phyloP scores from a whole-genome alignment of 2,113 vertebrate species.

The Mirza zaza region DNA sequence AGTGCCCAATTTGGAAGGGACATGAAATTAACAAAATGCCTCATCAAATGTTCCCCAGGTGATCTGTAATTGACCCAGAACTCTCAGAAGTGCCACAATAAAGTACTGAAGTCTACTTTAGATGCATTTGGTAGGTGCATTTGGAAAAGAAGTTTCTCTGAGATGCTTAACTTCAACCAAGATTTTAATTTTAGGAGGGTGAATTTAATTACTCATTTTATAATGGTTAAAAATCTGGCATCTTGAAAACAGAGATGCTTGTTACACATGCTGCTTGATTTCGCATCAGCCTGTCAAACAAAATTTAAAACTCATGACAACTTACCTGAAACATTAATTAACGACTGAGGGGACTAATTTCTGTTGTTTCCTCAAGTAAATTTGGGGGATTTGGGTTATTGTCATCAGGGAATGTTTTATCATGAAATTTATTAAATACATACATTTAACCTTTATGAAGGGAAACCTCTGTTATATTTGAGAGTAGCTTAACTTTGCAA shows the following conservation, averaged over 20 bases:
- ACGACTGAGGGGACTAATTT: neutral
- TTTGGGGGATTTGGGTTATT: neutral
- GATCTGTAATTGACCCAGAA: neutral
- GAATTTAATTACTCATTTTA: neutral
- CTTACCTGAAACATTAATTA: neutral
- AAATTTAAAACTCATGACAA: neutral
- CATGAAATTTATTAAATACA: neutral
- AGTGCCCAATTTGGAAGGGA: neutral
- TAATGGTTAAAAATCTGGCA: neutral
- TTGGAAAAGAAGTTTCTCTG: neutral
- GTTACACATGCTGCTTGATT: neutral
- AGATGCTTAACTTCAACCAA: neutral
- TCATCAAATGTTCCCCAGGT: neutral
- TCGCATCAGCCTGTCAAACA: neutral
- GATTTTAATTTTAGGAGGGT: neutral
- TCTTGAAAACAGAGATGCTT: neutral
- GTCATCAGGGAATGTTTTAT: neutral
- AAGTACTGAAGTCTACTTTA: neutral
- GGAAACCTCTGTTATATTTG: neutral
- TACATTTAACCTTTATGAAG: neutral
- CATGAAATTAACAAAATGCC: neutral
- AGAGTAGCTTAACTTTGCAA: neutral
- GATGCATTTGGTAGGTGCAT: neutral
- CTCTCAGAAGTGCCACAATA: neutral
- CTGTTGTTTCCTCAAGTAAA: neutral